A percentile compares a stretch with the other conserved stretches of the same genome.
phyloP scores from a whole-genome alignment of 1,140 invertebrate genomes.

The Drosophila sproati region DNA sequence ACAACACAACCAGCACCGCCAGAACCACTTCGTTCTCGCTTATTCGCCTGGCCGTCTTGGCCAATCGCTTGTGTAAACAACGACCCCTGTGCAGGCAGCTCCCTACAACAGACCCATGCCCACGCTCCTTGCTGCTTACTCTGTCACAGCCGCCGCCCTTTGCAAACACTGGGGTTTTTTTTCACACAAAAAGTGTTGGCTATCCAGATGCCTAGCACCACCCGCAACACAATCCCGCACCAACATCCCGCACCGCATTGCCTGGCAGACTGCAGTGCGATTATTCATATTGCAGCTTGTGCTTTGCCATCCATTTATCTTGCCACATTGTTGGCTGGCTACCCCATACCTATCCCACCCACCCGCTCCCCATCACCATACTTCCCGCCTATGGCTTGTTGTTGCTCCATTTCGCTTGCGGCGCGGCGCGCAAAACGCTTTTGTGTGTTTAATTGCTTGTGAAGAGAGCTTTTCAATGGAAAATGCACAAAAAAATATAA shows the following conservation, averaged over 20 bases:
- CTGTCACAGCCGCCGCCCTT: constrained; percentile 25
- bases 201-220: constrained; percentile 43
- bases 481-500: constrained; percentile 56
- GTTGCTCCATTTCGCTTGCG: constrained; percentile 65
- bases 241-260: too few relatives aligned
- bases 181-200: constrained; percentile 80
- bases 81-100: not conserved
- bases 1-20: constrained; percentile 8
- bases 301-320: constrained; percentile 79
- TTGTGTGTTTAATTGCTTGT: constrained; percentile 83
- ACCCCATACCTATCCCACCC: constrained; percentile 15
- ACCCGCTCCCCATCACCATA: too few relatives aligned
- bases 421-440: constrained; percentile 75
- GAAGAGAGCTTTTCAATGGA: constrained; percentile 82
- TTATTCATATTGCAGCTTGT: constrained; percentile 77
- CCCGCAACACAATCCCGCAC: not conserved
- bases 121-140: not conserved
- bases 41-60: constrained; percentile 58
- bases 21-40: constrained; percentile 3
- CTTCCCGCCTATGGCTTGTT: not conserved
- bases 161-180: constrained; percentile 63
- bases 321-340: constrained; percentile 69
- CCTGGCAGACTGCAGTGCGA: constrained; percentile 33
- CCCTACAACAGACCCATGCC: too few relatives aligned
- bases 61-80: constrained; percentile 79